phyloP scores from a whole-genome alignment of 2,113 vertebrate species.

The Heterotis niloticus region DNA sequence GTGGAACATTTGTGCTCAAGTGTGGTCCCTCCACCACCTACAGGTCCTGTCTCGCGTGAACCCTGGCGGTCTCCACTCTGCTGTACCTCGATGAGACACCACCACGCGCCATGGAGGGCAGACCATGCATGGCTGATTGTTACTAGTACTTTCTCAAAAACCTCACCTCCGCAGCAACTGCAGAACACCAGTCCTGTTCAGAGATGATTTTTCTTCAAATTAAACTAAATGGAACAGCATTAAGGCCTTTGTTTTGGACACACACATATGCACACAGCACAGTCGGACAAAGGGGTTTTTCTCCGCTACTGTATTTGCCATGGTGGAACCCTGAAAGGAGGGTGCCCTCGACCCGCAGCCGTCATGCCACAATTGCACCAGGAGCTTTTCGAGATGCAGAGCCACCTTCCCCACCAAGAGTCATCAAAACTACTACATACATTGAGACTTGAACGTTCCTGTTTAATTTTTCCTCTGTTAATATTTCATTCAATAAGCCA shows the following conservation, averaged over 20 bases:
- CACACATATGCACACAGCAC: slow-evolving; percentile 28
- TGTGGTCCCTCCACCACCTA: slow-evolving; percentile 20
- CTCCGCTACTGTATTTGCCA: slow-evolving; percentile 24
- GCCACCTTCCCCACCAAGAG: slow-evolving; percentile 49
- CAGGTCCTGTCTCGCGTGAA: slow-evolving; percentile 80
- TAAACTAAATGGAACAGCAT: slow-evolving; percentile 47
- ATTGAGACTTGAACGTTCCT: slow-evolving; percentile 51
- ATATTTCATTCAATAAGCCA: slow-evolving; percentile 71
- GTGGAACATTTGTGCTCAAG: background rate
- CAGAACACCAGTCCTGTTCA: slow-evolving; percentile 51
- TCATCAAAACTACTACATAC: slow-evolving; percentile 61
- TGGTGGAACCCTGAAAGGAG: slow-evolving; percentile 5
- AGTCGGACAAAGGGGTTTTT: slow-evolving; percentile 35
- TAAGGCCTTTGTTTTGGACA: slow-evolving; percentile 54
- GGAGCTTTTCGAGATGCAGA: slow-evolving; percentile 55
- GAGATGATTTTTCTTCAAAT: slow-evolving; percentile 53
- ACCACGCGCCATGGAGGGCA: slow-evolving; percentile 61
- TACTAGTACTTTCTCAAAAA: slow-evolving; percentile 66
- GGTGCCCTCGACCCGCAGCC: slow-evolving; percentile 40
- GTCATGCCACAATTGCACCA: slow-evolving; percentile 51
- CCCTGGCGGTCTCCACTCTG: slow-evolving; percentile 78
- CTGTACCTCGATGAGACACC: slow-evolving; percentile 78
- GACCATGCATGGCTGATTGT: slow-evolving; percentile 75
- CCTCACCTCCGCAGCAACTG: slow-evolving; percentile 65
- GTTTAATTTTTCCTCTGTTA: slow-evolving; percentile 73